These are phyloP conservation scores for Melikaiella ostensackeni DNA, from an alignment of 2,888 invertebrate species.

Conservation along the genomic window DNA sequence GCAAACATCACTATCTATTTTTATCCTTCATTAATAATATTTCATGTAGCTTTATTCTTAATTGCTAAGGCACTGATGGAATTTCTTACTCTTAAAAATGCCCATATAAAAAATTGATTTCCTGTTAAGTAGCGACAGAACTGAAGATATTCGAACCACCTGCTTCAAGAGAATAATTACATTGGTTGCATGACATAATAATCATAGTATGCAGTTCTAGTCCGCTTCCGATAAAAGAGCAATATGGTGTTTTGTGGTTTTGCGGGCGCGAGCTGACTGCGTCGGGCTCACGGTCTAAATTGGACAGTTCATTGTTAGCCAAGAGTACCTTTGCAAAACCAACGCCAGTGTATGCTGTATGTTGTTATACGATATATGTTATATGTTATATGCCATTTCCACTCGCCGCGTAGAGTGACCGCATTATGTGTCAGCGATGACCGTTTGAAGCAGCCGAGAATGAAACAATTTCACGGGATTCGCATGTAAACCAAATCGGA, in stretches of 20 bases:
- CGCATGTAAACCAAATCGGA: slow-evolving; percentile 47
- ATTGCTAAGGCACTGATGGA: too few relatives aligned
- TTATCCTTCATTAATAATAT: too few relatives aligned
- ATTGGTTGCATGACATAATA: slow-evolving; percentile 55
- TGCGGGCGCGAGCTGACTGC: slow-evolving; percentile 62
- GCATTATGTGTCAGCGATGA: slow-evolving; percentile 36
- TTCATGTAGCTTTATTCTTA: too few relatives aligned
- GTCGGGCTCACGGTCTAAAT: slow-evolving; percentile 46
- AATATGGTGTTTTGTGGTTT: slow-evolving; percentile 73
- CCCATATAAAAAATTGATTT: background rate
- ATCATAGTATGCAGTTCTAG: slow-evolving; percentile 45
- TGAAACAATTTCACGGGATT: slow-evolving; percentile 53
- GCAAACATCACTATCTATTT: too few relatives aligned
- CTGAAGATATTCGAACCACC: slow-evolving; percentile 49
- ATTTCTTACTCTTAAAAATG: too few relatives aligned
- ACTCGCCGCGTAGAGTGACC: slow-evolving; percentile 26
- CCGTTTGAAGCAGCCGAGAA: slow-evolving; percentile 46
- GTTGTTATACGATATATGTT: background rate
- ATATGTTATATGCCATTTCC: slow-evolving; percentile 33
- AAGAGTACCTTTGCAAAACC: slow-evolving; percentile 32
- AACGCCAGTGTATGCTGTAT: background rate
- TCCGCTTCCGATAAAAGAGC: slow-evolving; percentile 64
- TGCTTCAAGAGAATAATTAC: slow-evolving; percentile 50
- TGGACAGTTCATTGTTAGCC: slow-evolving; percentile 48
- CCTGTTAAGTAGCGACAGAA: background rate